Evolutionary conservation across 2,113 vertebrate species (phyloP).

Genomic region (Rhinogobius similis): DNA sequence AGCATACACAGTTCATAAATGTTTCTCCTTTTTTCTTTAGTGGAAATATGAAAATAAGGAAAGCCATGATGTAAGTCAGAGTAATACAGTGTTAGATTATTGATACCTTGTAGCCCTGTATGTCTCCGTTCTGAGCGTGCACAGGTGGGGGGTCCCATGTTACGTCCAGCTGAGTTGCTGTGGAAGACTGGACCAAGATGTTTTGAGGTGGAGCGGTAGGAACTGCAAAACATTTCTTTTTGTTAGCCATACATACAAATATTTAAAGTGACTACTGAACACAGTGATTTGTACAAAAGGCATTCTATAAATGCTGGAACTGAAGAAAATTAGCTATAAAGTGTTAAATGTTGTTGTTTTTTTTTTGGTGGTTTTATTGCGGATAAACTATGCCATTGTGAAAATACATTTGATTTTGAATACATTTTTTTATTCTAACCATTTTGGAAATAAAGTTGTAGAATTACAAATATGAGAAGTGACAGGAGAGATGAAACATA

Average conservation of each 20-base stretch:
- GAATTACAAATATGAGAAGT: not conserved
- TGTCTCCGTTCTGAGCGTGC: conserved; percentile 91
- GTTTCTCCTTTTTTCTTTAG: conserved; percentile 6
- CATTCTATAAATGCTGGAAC: no score
- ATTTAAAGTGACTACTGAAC: not conserved
- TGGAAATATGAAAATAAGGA: conserved; percentile 10
- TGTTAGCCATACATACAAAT: not conserved
- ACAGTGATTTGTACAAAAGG: not conserved
- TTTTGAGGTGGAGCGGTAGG: conserved; percentile 88
- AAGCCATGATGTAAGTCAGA: conserved; percentile 12
- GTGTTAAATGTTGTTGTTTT: no score
- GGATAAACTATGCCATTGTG: no score
- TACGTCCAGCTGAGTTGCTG: conserved; percentile 93
- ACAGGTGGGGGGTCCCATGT: conserved; percentile 90
- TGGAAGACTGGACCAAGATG: conserved; percentile 83
- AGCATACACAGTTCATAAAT: conserved; percentile 10
- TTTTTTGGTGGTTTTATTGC: no score
- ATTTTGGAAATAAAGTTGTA: not conserved
- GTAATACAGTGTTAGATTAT: conserved; percentile 1
- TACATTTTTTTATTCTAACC: not conserved
- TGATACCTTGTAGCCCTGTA: conserved; percentile 94
- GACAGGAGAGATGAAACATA: conserved; percentile 66
- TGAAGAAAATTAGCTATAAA: no score
- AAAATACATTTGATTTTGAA: no score
- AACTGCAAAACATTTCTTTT: conserved; percentile 76